A percentile compares a stretch with the other conserved stretches of the same genome.
Conservation (phyloP, 2,113 vertebrate genomes). For the Tor tambroides region DNA sequence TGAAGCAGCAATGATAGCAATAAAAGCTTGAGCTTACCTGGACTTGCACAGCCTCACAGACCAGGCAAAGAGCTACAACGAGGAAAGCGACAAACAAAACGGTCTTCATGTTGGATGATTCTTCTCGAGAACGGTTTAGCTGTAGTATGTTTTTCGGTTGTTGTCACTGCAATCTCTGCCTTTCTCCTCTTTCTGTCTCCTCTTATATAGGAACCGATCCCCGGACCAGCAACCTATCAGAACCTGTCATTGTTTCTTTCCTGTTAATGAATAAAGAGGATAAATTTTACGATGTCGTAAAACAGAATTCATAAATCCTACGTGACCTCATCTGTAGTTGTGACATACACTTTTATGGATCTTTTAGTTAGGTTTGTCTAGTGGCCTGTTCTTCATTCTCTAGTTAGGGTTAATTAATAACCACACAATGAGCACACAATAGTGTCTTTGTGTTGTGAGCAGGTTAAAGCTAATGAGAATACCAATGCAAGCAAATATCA, state of each 20-base stretch:
- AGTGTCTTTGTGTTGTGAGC: background rate
- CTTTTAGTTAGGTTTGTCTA: conserved; percentile 24
- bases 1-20: background rate
- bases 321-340: conserved; percentile 60
- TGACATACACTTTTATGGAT: conserved; percentile 62
- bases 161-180: conserved; percentile 57
- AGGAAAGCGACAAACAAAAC: conserved; percentile 61
- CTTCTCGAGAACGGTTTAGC: conserved; percentile 38
- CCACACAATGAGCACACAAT: conserved; percentile 4
- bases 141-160: conserved; percentile 51
- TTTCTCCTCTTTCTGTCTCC: conserved; percentile 6
- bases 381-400: conserved; percentile 13
- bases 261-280: conserved; percentile 72
- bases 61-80: conserved; percentile 63
- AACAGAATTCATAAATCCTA: conserved; percentile 71
- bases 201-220: conserved; percentile 67
- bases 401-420: conserved; percentile 59
- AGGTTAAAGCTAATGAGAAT: background rate
- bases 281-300: conserved; percentile 65
- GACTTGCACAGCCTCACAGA: conserved; percentile 71
- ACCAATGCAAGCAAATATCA: background rate
- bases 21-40: conserved; percentile 66
- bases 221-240: conserved; percentile 24
- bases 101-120: conserved; percentile 70
- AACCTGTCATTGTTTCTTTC: conserved; percentile 63